These are phyloP conservation scores for Petrocephalus schoutedeni DNA, from an alignment of 2,797 vertebrate genomes.

Conservation along the genomic window DNA sequence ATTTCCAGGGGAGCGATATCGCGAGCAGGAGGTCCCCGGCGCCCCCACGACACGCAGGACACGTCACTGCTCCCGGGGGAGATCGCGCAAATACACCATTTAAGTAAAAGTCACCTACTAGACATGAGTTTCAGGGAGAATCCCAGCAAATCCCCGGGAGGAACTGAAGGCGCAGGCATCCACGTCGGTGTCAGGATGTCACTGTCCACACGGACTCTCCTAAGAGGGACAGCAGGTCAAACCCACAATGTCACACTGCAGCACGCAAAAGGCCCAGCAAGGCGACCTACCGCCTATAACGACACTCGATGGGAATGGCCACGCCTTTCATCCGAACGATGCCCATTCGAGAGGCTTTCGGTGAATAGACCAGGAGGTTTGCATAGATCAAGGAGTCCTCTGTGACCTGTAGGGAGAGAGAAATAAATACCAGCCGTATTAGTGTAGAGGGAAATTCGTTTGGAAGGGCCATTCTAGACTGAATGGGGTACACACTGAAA, in stretches of 20 bases:
- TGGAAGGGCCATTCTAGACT: background rate
- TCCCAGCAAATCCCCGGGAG: slow-evolving; percentile 40
- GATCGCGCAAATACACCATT: too few relatives aligned
- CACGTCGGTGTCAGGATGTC: slow-evolving; percentile 51
- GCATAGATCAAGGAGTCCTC: slow-evolving; percentile 3
- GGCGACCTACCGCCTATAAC: slow-evolving; percentile 19
- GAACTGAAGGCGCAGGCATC: slow-evolving; percentile 48
- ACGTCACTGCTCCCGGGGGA: too few relatives aligned
- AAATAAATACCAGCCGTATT: background rate
- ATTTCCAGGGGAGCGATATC: too few relatives aligned
- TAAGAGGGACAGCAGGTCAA: slow-evolving; percentile 24
- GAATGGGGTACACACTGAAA: background rate
- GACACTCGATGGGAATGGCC: slow-evolving; percentile 19
- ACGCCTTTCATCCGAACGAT: background rate
- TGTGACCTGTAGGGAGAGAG: background rate
- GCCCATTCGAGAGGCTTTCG: background rate
- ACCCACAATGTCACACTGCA: background rate
- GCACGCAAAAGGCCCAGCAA: background rate
- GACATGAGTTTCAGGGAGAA: slow-evolving; percentile 59
- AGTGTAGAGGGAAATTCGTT: background rate
- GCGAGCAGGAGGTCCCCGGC: background rate
- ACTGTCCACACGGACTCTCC: slow-evolving; percentile 57
- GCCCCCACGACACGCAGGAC: too few relatives aligned
- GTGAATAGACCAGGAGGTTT: slow-evolving; percentile 20
- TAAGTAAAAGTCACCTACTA: slow-evolving; percentile 37